phyloP scores from a whole-genome alignment of 2,888 invertebrate genomes.

The Tetranychus piercei region DNA sequence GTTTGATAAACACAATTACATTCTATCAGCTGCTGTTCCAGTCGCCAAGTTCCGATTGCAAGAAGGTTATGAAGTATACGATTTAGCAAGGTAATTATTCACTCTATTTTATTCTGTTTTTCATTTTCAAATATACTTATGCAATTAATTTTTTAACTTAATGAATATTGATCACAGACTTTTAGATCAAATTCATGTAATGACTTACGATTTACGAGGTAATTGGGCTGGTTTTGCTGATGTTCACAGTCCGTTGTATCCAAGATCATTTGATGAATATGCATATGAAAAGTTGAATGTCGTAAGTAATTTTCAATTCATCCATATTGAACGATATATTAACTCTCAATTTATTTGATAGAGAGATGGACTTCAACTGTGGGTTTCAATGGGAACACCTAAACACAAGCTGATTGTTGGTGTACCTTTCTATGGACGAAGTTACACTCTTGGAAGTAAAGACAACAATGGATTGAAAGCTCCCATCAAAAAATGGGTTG shows the following conservation, averaged over 20 bases:
- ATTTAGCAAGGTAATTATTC: constrained; percentile 30
- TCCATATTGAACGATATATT: neutral
- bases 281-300: constrained; percentile 76
- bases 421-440: constrained; percentile 70
- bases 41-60: constrained; percentile 65
- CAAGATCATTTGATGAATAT: constrained; percentile 59
- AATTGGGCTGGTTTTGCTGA: constrained; percentile 75
- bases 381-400: constrained; percentile 75
- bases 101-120: constrained; percentile 51
- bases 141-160: neutral
- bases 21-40: constrained; percentile 73
- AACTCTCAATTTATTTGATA: constrained; percentile 30
- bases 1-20: constrained; percentile 58
- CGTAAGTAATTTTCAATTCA: constrained; percentile 40
- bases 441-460: constrained; percentile 63
- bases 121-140: neutral
- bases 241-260: constrained; percentile 66
- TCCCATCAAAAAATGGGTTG: constrained; percentile 73
- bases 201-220: constrained; percentile 29
- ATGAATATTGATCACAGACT: constrained; percentile 18
- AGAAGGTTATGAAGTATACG: constrained; percentile 76
- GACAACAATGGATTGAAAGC: constrained; percentile 59
- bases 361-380: constrained; percentile 67
- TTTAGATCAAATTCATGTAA: constrained; percentile 26
- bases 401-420: constrained; percentile 70